phyloP scores from a whole-genome alignment of 2,888 invertebrate genomes.

The Heliconius erato region DNA sequence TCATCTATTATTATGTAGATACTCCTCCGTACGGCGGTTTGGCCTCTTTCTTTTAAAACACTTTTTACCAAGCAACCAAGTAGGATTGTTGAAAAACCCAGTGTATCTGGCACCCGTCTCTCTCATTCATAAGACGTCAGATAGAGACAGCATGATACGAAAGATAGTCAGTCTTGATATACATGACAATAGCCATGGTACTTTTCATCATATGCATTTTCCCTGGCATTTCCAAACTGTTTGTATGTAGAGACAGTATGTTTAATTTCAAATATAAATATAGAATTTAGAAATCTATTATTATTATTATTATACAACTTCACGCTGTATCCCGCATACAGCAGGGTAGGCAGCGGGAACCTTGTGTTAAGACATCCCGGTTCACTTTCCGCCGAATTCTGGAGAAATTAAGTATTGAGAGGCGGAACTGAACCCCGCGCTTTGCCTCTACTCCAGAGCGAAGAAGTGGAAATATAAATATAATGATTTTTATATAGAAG shows the following conservation, averaged over 20 bases:
- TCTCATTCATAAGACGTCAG: slow-evolving; percentile 46
- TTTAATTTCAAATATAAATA: slow-evolving; percentile 8
- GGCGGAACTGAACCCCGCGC: too few relatives aligned
- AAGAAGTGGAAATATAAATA: not conserved
- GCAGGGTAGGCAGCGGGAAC: too few relatives aligned
- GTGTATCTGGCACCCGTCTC: slow-evolving; percentile 42
- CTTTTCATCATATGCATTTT: slow-evolving; percentile 45
- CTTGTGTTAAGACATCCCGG: too few relatives aligned
- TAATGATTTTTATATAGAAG: not conserved
- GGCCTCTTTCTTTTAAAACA: slow-evolving; percentile 44
- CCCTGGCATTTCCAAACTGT: slow-evolving; percentile 37
- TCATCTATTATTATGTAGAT: slow-evolving; percentile 51
- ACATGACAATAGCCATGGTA: slow-evolving; percentile 52
- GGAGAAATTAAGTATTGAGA: too few relatives aligned
- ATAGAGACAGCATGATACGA: slow-evolving; percentile 48
- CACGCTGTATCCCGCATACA: too few relatives aligned
- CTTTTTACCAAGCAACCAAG: slow-evolving; percentile 37
- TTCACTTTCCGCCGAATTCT: too few relatives aligned
- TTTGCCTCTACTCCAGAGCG: too few relatives aligned
- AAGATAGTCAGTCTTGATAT: slow-evolving; percentile 45
- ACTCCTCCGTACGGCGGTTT: slow-evolving; percentile 30
- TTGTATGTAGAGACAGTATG: slow-evolving; percentile 22
- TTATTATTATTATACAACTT: not conserved
- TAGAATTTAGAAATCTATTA: not conserved
- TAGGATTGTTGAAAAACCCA: slow-evolving; percentile 44